Conservation (phyloP, 2,113 vertebrate species). For the Ivindomyrus marchei region DNA sequence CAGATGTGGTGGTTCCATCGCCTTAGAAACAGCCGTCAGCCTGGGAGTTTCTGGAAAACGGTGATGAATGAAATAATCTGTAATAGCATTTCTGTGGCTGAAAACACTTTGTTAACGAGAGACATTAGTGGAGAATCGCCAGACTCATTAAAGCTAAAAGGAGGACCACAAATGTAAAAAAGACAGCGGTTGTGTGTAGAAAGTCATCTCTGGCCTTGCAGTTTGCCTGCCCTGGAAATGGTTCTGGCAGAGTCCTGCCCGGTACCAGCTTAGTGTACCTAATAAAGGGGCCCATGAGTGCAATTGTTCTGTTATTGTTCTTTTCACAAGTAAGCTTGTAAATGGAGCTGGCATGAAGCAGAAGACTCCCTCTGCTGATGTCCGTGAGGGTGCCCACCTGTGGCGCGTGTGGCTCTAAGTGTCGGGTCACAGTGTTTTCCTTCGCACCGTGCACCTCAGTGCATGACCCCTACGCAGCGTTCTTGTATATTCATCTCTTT, state of each 20-base stretch:
- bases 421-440: background rate
- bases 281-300: background rate
- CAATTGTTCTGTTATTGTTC: background rate
- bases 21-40: background rate
- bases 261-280: background rate
- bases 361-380: background rate
- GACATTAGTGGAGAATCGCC: background rate
- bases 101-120: background rate
- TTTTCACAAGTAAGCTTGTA: background rate
- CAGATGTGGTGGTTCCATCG: background rate
- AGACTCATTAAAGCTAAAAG: background rate
- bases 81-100: background rate
- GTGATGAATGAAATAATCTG: background rate
- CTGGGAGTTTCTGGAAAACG: background rate
- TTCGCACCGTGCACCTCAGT: background rate
- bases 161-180: background rate
- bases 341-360: background rate
- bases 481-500: conserved; percentile 3
- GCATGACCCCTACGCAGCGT: too few relatives aligned
- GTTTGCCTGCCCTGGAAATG: background rate
- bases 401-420: background rate
- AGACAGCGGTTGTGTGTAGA: background rate
- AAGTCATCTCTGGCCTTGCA: background rate
- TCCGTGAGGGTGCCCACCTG: background rate
- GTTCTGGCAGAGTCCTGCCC: background rate